A percentile compares a stretch with the other conserved stretches of the same genome.
Evolutionary conservation across 2,113 vertebrate species (phyloP).

Genomic region (Chamaea fasciata): DNA sequence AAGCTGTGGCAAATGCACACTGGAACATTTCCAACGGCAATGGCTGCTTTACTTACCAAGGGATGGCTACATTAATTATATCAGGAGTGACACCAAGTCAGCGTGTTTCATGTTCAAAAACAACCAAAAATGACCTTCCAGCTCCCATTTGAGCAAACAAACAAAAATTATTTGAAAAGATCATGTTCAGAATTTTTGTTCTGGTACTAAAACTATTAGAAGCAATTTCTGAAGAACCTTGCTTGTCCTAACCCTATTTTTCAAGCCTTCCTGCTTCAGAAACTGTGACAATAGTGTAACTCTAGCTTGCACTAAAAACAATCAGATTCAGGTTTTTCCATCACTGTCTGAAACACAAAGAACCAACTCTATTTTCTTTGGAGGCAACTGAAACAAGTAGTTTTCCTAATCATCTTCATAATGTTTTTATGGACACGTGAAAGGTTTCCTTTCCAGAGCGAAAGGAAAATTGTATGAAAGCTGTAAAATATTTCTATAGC

Average conservation of each 20-base stretch:
- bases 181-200: not conserved
- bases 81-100: not conserved
- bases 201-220: not conserved
- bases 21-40: not conserved
- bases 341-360: slow-evolving; percentile 40
- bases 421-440: slow-evolving; percentile 21
- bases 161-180: not conserved
- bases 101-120: not conserved
- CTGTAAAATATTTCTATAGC: slow-evolving; percentile 31
- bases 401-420: slow-evolving; percentile 39
- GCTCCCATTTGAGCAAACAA: not conserved
- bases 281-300: not conserved
- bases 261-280: slow-evolving; percentile 38
- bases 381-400: slow-evolving; percentile 55
- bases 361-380: slow-evolving; percentile 56
- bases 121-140: not conserved
- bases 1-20: not conserved
- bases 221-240: not conserved
- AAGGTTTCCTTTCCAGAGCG: slow-evolving; percentile 20
- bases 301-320: slow-evolving; percentile 16
- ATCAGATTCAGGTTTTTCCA: slow-evolving; percentile 31
- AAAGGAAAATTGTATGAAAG: slow-evolving; percentile 39
- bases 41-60: not conserved
- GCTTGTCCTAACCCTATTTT: not conserved
- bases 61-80: not conserved